These are phyloP conservation scores for Sturmia bella DNA, from an alignment of 2,888 invertebrate genomes.

Conservation along the genomic window DNA sequence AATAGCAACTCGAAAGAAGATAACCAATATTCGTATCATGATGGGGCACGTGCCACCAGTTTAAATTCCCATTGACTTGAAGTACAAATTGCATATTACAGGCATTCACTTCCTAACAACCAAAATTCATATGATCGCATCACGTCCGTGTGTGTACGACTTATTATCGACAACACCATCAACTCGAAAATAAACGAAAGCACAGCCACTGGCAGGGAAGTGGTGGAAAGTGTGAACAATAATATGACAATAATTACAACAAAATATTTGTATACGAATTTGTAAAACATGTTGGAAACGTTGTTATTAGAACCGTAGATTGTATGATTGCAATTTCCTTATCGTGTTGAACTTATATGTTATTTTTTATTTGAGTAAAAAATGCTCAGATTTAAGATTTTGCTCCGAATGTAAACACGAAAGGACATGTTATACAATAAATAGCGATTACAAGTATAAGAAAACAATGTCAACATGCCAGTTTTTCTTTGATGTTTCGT, in stretches of 20 bases:
- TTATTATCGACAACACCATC: slow-evolving; percentile 65
- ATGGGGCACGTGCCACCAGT: slow-evolving; percentile 61
- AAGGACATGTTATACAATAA: slow-evolving; percentile 7
- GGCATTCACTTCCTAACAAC: slow-evolving; percentile 18
- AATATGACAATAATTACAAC: slow-evolving; percentile 54
- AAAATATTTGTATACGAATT: slow-evolving; percentile 22
- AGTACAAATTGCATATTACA: slow-evolving; percentile 13
- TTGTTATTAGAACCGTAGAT: slow-evolving; percentile 40
- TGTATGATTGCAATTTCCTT: slow-evolving; percentile 51
- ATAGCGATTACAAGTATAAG: slow-evolving; percentile 6
- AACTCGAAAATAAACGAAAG: slow-evolving; percentile 20
- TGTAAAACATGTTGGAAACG: slow-evolving; percentile 6
- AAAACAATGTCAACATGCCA: slow-evolving; percentile 59
- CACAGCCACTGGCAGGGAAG: not conserved
- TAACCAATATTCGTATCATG: slow-evolving; percentile 46
- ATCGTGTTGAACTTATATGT: slow-evolving; percentile 26
- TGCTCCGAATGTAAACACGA: slow-evolving; percentile 51
- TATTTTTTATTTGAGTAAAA: not conserved
- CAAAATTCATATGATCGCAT: slow-evolving; percentile 66
- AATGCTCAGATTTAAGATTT: slow-evolving; percentile 57
- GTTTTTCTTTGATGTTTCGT: slow-evolving; percentile 59
- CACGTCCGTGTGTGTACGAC: slow-evolving; percentile 49
- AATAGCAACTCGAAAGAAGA: slow-evolving; percentile 32
- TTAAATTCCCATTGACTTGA: slow-evolving; percentile 67
- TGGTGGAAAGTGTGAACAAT: slow-evolving; percentile 18